These are phyloP conservation scores for Platysternon megacephalum DNA, from an alignment of 2,113 vertebrate species.

Conservation along the genomic window DNA sequence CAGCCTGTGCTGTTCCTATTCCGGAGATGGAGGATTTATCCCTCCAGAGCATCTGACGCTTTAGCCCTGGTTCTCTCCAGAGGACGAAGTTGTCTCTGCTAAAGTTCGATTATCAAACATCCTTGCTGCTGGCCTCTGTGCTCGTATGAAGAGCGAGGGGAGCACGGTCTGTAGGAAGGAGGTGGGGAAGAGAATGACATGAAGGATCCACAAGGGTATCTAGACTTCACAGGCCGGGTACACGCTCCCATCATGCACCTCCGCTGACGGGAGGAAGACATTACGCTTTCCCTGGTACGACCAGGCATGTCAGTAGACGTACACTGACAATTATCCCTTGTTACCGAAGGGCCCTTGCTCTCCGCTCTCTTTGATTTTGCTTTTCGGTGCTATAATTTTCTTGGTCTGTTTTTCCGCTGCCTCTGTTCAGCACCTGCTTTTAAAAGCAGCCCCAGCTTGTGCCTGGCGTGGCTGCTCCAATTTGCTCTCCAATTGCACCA, in stretches of 20 bases:
- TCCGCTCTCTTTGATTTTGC: neutral
- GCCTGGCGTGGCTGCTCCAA: neutral
- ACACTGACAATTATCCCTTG: neutral
- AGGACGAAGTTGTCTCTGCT: neutral
- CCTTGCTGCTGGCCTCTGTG: no score
- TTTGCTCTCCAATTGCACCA: neutral
- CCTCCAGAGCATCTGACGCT: neutral
- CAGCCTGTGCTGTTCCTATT: neutral
- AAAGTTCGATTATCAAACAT: neutral
- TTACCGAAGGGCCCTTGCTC: neutral
- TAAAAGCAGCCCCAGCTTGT: neutral
- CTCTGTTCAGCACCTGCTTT: slow-evolving; percentile 22
- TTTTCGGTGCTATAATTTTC: neutral
- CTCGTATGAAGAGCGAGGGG: neutral
- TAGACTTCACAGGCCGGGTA: neutral
- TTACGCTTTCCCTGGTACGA: neutral
- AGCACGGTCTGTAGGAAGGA: neutral
- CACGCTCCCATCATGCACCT: neutral
- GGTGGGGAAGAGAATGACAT: neutral
- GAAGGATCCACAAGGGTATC: neutral
- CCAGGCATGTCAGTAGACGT: neutral
- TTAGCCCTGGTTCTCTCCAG: neutral
- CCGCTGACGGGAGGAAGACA: neutral
- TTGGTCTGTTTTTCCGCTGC: slow-evolving; percentile 37
- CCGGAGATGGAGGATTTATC: neutral